Conservation (phyloP, 2,888 invertebrate species). For the Pollenia griseotomentosa region DNA sequence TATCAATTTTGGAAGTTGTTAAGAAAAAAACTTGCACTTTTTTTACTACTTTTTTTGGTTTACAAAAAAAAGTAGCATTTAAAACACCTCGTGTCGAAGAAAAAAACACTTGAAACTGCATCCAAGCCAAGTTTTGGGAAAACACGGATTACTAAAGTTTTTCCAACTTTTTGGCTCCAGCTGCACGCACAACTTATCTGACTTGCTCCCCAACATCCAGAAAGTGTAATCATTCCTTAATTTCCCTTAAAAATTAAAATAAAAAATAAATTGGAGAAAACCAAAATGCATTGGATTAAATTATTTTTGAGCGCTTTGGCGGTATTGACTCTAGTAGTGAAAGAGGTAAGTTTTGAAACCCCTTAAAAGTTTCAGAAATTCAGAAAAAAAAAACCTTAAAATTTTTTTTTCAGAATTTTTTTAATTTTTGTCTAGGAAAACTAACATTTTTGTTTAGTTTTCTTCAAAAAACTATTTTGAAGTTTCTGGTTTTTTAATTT, state of each 20-base stretch:
- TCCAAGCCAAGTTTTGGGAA: conserved; percentile 41
- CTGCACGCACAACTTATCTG: not conserved
- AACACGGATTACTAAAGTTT: conserved; percentile 73
- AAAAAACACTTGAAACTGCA: conserved; percentile 29
- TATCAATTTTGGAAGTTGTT: conserved; percentile 25
- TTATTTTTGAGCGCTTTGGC: conserved; percentile 83
- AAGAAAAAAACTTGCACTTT: conserved; percentile 47
- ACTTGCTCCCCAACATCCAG: not conserved
- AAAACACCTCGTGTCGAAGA: not conserved
- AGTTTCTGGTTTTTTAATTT: not conserved
- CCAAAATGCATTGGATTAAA: conserved; percentile 84
- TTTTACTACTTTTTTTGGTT: conserved; percentile 73
- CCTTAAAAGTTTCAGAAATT: not conserved
- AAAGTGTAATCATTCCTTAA: conserved; percentile 37
- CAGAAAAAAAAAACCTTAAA: not conserved
- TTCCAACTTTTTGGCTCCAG: conserved; percentile 55
- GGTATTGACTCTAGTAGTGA: conserved; percentile 82
- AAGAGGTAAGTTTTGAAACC: conserved; percentile 80
- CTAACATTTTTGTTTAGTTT: too few species aligned
- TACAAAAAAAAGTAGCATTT: conserved; percentile 70
- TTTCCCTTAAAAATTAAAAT: not conserved
- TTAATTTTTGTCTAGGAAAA: not conserved
- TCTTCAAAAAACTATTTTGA: not conserved
- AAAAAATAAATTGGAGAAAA: conserved; percentile 47
- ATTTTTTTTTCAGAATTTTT: not conserved